Conservation (phyloP, 2,797 vertebrate genomes). For the Orientallactaga sibirica region DNA sequence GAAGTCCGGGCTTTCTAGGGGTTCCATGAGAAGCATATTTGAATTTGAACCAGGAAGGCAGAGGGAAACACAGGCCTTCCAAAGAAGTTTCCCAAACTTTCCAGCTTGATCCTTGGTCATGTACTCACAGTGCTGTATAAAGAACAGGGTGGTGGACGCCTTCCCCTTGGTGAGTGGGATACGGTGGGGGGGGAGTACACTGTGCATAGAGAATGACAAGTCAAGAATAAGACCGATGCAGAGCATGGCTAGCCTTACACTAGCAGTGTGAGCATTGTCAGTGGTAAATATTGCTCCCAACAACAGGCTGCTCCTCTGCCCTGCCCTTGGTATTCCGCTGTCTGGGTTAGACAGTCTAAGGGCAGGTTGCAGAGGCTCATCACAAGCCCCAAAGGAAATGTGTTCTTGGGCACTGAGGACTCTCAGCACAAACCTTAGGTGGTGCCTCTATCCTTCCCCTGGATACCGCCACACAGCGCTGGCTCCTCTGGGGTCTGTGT, state of each 20-base stretch:
- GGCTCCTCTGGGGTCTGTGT: not conserved
- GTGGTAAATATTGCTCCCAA: not conserved
- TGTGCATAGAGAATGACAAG: constrained; percentile 30
- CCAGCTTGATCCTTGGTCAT: not conserved
- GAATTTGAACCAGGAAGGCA: constrained; percentile 2
- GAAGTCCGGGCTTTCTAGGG: not conserved
- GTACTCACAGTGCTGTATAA: not conserved
- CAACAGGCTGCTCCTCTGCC: not conserved
- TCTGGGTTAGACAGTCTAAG: not conserved
- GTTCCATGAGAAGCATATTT: constrained; percentile 1
- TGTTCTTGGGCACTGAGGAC: not conserved
- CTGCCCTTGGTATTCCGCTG: not conserved
- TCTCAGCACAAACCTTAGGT: not conserved
- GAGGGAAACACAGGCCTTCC: constrained; percentile 38
- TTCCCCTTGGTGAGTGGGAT: not conserved
- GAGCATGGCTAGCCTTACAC: not conserved
- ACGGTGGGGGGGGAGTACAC: not conserved
- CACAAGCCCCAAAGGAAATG: not conserved
- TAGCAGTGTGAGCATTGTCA: not conserved
- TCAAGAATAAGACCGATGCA: not conserved
- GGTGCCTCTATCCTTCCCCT: not conserved
- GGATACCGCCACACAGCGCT: not conserved
- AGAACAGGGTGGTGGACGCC: not conserved
- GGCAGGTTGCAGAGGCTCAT: not conserved
- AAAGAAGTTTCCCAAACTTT: constrained; percentile 17